These are phyloP conservation scores for Urocyon cinereoargenteus DNA, from an alignment of 2,797 vertebrate species.

Conservation along the genomic window DNA sequence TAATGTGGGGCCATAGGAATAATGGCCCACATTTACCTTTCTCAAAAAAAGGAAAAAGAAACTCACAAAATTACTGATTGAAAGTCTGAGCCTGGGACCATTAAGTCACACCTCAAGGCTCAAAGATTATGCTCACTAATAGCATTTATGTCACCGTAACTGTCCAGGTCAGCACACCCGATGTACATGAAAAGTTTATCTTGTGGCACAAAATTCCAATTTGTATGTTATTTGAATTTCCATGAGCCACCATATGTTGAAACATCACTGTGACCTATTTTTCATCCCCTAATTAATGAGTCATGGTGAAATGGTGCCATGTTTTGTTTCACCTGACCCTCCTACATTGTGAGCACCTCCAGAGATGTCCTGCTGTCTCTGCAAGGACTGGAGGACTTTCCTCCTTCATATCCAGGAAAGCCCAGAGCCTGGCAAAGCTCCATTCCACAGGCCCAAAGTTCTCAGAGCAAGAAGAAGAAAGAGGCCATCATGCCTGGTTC, in stretches of 20 bases:
- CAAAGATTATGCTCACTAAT: neutral
- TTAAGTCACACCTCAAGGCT: neutral
- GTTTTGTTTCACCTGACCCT: neutral
- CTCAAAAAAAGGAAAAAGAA: neutral
- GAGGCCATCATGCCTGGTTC: no score
- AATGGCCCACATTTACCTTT: slow-evolving; percentile 23
- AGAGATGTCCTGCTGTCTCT: neutral
- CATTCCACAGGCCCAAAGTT: neutral
- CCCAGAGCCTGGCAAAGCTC: neutral
- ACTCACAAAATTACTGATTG: neutral
- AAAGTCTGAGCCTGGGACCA: neutral
- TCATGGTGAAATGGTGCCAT: neutral
- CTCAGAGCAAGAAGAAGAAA: neutral
- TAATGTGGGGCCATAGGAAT: neutral
- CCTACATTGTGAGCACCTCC: accelerated
- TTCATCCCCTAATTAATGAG: neutral
- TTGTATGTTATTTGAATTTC: neutral
- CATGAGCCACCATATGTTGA: neutral
- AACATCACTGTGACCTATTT: neutral
- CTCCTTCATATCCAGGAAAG: neutral
- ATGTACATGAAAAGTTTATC: neutral
- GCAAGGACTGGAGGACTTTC: neutral
- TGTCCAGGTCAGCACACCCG: neutral
- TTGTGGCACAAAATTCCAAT: neutral
- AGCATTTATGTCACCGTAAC: neutral